Conservation (phyloP, 2,888 invertebrate genomes). For the Apoderus coryli region DNA sequence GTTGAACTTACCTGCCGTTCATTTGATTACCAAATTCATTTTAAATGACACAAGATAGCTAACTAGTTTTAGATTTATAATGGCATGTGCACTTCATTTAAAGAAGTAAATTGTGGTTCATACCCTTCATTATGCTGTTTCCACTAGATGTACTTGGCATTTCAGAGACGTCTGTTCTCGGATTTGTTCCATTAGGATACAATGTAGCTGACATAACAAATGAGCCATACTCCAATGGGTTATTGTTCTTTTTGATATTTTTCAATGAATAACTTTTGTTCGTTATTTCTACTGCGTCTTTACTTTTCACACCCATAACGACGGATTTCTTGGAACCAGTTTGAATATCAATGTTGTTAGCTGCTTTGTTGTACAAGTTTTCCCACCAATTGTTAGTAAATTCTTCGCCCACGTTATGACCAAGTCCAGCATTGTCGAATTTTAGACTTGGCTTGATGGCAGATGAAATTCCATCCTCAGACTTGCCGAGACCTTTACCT, state of each 20-base stretch:
- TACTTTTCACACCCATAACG: conserved; percentile 20
- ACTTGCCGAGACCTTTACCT: conserved; percentile 76
- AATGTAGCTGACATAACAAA: conserved; percentile 36
- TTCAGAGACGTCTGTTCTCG: too few species aligned
- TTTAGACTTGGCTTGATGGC: conserved; percentile 69
- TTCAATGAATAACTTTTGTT: conserved; percentile 28
- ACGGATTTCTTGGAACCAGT: conserved; percentile 18
- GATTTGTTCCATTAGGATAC: conserved; percentile 30
- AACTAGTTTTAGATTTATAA: too few species aligned
- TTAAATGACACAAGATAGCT: too few species aligned
- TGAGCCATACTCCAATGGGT: conserved; percentile 29
- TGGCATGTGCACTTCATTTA: too few species aligned
- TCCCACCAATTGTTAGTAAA: conserved; percentile 82
- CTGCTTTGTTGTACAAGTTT: conserved; percentile 58
- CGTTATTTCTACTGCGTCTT: conserved; percentile 28
- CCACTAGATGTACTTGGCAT: too few species aligned
- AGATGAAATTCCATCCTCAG: conserved; percentile 61
- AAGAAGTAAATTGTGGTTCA: too few species aligned
- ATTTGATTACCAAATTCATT: too few species aligned
- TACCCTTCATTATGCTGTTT: too few species aligned
- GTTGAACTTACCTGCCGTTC: too few species aligned
- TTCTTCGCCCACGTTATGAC: conserved; percentile 57
- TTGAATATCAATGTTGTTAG: conserved; percentile 47
- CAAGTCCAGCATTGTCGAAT: conserved; percentile 64
- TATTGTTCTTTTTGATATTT: conserved; percentile 24